Evolutionary conservation across 2,113 vertebrate species (phyloP), one percentile per base, ranked within the genome.

Genomic region (Pseudorectes ferrugineus): DNA sequence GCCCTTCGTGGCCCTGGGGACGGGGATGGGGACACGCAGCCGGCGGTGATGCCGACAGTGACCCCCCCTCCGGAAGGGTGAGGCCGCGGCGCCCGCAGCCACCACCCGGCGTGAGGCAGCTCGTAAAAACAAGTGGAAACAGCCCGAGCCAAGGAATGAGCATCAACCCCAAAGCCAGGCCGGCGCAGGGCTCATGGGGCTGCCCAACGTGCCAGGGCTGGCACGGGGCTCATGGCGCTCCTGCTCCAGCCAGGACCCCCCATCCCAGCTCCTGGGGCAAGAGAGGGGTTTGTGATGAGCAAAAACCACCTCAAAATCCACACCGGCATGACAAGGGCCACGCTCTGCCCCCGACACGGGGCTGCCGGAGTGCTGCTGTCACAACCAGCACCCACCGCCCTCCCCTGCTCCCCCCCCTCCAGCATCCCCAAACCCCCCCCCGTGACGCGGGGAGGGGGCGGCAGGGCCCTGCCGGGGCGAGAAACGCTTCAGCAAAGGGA

Each of bases 251-350:
- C 67, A 22, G 61, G 36, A 26, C 31, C 19, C 54, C 36, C 23
- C 2, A 2, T 1, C 19, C 29, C 6, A 0, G 13, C 28, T 48
- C 35, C 52, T 31, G 42, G 18, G 29, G 29, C 0, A 0, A 68
- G 1, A 7, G 42, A 45, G 13, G 14, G 51, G 66, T 11, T 12
- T 5, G 6, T 42, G 45, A 48, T 8, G 38, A 29, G 35, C 2
- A 5, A 57, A 85, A 68, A 14, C 0, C 65, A 38, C 55, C 25
- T 9, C 4, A n/a, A 93, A 66, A 51, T 3, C 79, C 2, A 9
- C 35, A 1, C 0, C 1, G 65, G 18, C 18, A 22, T 7, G 13
- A 6, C 4, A 2, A 80, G 31, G 31, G 59, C 14, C 35, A 1
- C 1, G 2, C 59, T 85, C 61, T 61, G 29, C 15, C 66, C 54